Evolutionary conservation across 2,797 vertebrate species (phyloP).

Genomic region (Triplophysa bombifrons): DNA sequence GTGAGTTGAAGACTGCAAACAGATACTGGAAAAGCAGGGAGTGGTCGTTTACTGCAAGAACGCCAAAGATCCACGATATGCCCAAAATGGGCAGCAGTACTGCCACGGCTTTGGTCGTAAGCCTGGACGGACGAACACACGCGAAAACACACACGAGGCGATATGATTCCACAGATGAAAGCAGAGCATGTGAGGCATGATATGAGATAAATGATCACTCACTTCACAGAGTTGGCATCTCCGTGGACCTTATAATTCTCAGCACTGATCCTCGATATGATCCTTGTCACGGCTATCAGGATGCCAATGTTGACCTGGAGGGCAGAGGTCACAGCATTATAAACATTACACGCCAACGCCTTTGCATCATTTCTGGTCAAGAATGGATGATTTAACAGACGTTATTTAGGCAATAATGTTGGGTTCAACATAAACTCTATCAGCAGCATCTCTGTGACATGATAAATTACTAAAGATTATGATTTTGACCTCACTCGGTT

Average conservation of each 20-base stretch:
- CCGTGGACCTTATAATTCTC: conserved; percentile 93
- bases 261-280: conserved; percentile 93
- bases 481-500: too few relatives aligned
- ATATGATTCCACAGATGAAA: conserved; percentile 10
- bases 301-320: conserved; percentile 92
- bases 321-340: background rate
- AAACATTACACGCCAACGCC: background rate
- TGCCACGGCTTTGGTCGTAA: conserved; percentile 93
- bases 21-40: conserved; percentile 90
- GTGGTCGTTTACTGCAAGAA: conserved; percentile 87
- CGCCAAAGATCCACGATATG: conserved; percentile 95
- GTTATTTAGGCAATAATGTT: background rate
- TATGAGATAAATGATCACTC: conserved; percentile 57
- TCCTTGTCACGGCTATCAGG: conserved; percentile 91
- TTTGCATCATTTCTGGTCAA: background rate
- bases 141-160: background rate
- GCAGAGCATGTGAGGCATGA: background rate
- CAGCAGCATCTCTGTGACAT: too few relatives aligned
- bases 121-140: conserved; percentile 67
- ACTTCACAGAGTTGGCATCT: conserved; percentile 93
- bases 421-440: background rate
- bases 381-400: background rate
- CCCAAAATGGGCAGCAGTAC: conserved; percentile 95
- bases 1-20: conserved; percentile 93
- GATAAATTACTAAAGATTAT: too few relatives aligned